Conservation (phyloP, 2,113 vertebrate genomes). For the Scolopax mira region DNA sequence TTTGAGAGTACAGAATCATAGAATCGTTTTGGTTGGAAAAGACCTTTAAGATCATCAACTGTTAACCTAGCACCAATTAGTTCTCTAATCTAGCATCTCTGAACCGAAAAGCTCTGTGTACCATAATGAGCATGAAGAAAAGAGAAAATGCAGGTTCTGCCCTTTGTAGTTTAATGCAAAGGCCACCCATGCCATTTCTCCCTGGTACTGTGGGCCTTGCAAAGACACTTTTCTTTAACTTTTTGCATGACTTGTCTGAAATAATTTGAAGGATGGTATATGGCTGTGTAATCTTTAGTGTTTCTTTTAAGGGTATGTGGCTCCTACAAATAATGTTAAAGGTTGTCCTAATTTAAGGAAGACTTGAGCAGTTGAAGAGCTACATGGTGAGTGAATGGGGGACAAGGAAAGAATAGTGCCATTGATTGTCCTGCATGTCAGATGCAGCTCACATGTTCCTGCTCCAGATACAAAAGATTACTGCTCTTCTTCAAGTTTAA, state of each 20-base stretch:
- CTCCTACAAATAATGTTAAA: not conserved
- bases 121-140: not conserved
- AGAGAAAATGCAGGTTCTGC: not conserved
- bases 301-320: not conserved
- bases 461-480: not conserved
- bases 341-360: not conserved
- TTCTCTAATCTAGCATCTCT: not conserved
- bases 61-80: not conserved
- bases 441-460: not conserved
- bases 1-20: not conserved
- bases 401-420: not conserved
- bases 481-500: not conserved
- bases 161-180: not conserved
- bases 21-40: not conserved
- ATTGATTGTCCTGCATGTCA: not conserved
- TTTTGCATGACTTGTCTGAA: not conserved
- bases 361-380: not conserved
- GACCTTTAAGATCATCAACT: not conserved
- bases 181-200: not conserved
- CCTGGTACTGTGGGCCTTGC: not conserved
- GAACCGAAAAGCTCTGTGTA: not conserved
- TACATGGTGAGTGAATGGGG: not conserved
- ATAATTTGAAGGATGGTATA: not conserved
- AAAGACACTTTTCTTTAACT: not conserved
- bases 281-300: not conserved